Evolutionary conservation across 2,113 vertebrate species (phyloP).

Genomic region (Mormyrus iriodes): DNA sequence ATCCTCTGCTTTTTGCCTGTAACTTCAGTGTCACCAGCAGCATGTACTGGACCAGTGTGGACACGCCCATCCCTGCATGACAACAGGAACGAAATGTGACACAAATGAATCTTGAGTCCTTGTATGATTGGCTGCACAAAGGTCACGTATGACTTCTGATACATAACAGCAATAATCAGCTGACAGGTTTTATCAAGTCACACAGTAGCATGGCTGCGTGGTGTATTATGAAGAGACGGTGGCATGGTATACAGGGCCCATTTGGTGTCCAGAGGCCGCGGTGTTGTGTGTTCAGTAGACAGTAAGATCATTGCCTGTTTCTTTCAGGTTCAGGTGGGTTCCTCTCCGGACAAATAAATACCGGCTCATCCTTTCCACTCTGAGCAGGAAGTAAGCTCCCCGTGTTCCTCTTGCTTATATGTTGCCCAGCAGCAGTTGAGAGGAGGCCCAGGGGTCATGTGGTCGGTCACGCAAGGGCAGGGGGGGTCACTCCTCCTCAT

Average conservation of each 20-base stretch:
- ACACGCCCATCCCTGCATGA: neutral
- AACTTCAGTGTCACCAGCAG: neutral
- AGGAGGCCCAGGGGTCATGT: neutral
- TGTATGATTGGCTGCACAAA: neutral
- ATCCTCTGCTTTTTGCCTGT: neutral
- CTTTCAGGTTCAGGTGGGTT: neutral
- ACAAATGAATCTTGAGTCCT: neutral
- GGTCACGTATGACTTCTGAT: neutral
- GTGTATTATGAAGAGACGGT: neutral
- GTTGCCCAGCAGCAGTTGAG: neutral
- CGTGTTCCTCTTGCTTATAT: neutral
- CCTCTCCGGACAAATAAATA: neutral
- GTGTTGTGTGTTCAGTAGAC: neutral
- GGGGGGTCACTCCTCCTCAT: too few species aligned
- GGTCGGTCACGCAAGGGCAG: neutral
- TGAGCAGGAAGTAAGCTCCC: neutral
- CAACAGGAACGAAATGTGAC: neutral
- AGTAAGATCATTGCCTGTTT: neutral
- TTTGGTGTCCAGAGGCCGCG: neutral
- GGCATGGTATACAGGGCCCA: neutral
- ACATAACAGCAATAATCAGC: neutral
- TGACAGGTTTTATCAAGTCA: neutral
- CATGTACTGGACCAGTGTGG: neutral
- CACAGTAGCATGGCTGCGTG: neutral
- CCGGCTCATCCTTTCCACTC: neutral